These are phyloP conservation scores for Popillia japonica DNA, from an alignment of 1,140 invertebrate species.

Conservation along the genomic window DNA sequence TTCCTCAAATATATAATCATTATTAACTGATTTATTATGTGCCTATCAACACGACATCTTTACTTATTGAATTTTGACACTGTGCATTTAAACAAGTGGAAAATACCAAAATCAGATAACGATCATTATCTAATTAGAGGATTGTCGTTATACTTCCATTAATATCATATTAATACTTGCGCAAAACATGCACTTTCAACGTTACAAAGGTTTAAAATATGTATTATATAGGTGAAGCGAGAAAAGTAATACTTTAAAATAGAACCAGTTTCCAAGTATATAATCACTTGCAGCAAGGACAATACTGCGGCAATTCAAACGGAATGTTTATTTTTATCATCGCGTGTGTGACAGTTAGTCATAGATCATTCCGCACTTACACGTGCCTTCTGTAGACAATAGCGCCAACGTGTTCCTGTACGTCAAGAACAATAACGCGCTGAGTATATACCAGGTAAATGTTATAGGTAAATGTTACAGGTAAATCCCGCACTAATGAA, in stretches of 20 bases:
- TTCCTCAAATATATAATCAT: too few species aligned
- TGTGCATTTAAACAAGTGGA: too few species aligned
- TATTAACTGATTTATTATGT: too few species aligned
- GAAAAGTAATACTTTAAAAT: constrained; percentile 57
- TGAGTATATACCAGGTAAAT: not conserved
- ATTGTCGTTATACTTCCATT: too few species aligned
- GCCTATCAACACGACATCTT: too few species aligned
- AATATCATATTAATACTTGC: too few species aligned
- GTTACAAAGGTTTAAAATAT: not conserved
- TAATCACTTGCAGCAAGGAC: constrained; percentile 23
- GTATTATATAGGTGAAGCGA: not conserved
- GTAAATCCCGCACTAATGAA: too few species aligned
- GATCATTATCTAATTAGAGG: too few species aligned
- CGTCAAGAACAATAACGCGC: not conserved
- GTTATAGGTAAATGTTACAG: not conserved
- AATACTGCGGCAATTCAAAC: constrained; percentile 20
- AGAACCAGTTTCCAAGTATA: constrained; percentile 21
- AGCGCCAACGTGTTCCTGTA: not conserved
- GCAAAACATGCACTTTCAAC: not conserved
- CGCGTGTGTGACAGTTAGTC: constrained; percentile 10
- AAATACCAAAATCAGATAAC: too few species aligned
- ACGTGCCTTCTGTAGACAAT: not conserved
- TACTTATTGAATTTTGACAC: too few species aligned
- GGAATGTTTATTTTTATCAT: constrained; percentile 23
- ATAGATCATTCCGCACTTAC: constrained; percentile 14